These are phyloP conservation scores for Tylochromis polylepis DNA, from an alignment of 2,113 vertebrate species.

Conservation along the genomic window DNA sequence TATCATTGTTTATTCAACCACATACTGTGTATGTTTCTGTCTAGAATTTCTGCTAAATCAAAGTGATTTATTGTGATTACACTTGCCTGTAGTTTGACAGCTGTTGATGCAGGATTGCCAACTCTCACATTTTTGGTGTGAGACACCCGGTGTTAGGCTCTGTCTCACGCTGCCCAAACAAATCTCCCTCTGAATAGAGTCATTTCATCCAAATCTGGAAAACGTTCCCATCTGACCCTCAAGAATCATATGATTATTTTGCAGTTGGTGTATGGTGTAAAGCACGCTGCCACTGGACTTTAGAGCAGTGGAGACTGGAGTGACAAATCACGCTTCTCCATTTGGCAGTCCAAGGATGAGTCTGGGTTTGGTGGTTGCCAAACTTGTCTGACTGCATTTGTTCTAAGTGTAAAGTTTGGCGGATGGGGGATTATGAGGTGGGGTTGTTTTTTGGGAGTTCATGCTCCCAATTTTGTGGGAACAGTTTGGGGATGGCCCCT, in stretches of 20 bases:
- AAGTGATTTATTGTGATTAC: background rate
- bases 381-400: background rate
- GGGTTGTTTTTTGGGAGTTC: background rate
- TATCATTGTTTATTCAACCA: background rate
- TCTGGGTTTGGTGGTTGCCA: background rate
- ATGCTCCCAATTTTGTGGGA: background rate
- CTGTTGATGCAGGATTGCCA: background rate
- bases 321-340: fast-evolving
- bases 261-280: fast-evolving
- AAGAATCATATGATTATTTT: background rate
- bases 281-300: background rate
- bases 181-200: background rate
- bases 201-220: background rate
- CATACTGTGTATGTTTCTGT: background rate
- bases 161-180: background rate
- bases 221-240: background rate
- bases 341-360: background rate
- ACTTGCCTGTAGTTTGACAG: background rate
- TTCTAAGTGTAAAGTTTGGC: background rate
- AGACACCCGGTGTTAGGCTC: background rate
- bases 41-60: background rate
- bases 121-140: background rate
- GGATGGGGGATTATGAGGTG: background rate
- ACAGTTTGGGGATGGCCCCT: background rate
- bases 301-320: background rate